Conservation (phyloP, 1,140 invertebrate genomes). For the Drosophila repleta region DNA sequence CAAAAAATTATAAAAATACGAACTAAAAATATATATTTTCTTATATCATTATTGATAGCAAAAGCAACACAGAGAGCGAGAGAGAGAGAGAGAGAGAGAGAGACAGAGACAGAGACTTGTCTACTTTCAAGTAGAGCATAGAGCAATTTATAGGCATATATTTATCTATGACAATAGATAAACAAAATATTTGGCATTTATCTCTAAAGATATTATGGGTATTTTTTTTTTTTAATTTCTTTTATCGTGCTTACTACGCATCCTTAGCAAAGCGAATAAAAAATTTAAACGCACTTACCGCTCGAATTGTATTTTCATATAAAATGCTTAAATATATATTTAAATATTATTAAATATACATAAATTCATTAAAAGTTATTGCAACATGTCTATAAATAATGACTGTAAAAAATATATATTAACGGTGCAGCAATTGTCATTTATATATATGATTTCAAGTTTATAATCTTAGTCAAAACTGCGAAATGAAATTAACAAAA, state of each 20-base stretch:
- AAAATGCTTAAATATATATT: not conserved
- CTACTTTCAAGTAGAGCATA: slow-evolving; percentile 9
- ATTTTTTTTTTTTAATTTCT: slow-evolving; percentile 7
- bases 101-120: slow-evolving; percentile 10
- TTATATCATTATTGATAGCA: slow-evolving; percentile 33
- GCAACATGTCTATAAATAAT: slow-evolving; percentile 26
- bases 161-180: not conserved
- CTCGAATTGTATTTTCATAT: slow-evolving; percentile 27
- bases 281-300: slow-evolving; percentile 70
- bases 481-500: slow-evolving; percentile 32
- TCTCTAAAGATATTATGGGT: not conserved
- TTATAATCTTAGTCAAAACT: slow-evolving; percentile 16
- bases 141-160: slow-evolving; percentile 4
- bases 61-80: slow-evolving; percentile 30
- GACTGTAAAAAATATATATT: slow-evolving; percentile 53
- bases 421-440: slow-evolving; percentile 1
- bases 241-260: slow-evolving; percentile 13
- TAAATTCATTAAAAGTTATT: slow-evolving; percentile 30
- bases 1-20: slow-evolving; percentile 5
- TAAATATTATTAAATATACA: slow-evolving; percentile 4
- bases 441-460: slow-evolving; percentile 18
- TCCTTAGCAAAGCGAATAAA: slow-evolving; percentile 49
- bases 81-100: slow-evolving; percentile 14
- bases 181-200: not conserved
- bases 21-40: slow-evolving; percentile 17